phyloP scores from a whole-genome alignment of 1,140 invertebrate species.

The Wasmannia auropunctata region DNA sequence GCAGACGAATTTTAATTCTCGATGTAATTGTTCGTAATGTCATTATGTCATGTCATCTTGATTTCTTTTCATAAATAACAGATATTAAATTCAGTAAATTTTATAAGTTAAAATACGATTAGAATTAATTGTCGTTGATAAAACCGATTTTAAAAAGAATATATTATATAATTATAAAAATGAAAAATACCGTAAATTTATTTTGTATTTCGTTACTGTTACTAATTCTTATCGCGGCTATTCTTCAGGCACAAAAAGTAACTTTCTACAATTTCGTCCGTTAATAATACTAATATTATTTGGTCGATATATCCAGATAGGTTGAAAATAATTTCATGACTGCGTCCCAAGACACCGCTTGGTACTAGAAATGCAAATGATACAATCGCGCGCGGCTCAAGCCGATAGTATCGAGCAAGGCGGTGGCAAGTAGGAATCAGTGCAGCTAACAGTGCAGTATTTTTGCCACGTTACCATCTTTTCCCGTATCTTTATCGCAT shows the following conservation, averaged over 20 bases:
- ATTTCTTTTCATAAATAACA: neutral
- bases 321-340: constrained; percentile 15
- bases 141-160: neutral
- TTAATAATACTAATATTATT: neutral
- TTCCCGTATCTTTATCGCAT: constrained; percentile 37
- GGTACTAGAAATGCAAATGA: constrained; percentile 38
- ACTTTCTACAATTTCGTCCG: neutral
- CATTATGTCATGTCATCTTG: neutral
- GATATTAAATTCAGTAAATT: neutral
- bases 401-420: constrained; percentile 57
- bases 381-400: constrained; percentile 36
- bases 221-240: neutral
- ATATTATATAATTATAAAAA: neutral
- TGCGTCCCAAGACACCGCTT: constrained; percentile 2
- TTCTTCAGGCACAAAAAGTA: neutral
- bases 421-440: constrained; percentile 51
- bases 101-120: neutral
- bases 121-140: neutral
- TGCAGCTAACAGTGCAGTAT: constrained; percentile 41
- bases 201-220: neutral
- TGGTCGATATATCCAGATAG: neutral
- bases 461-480: constrained; percentile 56
- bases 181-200: neutral
- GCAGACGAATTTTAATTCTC: neutral
- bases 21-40: neutral